These are phyloP conservation scores for Xenopus tropicalis DNA, from an alignment of 2,113 vertebrate species.

Conservation along the genomic window DNA sequence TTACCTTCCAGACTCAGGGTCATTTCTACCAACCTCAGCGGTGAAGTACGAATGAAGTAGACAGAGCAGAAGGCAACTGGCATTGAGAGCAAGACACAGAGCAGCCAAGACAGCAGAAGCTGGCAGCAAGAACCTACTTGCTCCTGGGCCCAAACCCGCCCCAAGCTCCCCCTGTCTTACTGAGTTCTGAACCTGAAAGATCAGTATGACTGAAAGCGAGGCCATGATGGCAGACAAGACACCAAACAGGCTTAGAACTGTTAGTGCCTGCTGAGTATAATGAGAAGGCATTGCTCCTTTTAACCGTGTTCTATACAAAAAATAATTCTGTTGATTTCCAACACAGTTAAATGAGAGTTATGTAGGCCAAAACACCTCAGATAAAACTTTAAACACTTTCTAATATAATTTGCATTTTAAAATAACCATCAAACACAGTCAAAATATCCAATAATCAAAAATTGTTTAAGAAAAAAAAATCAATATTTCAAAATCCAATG, in stretches of 20 bases:
- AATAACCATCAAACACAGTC: no score
- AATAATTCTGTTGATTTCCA: no score
- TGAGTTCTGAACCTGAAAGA: conserved; percentile 78
- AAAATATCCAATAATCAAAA: no score
- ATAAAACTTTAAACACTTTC: no score
- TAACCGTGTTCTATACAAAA: background rate
- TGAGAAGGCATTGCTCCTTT: conserved; percentile 51
- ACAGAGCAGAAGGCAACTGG: conserved; percentile 73
- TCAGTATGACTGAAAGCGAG: conserved; percentile 74
- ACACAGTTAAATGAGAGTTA: no score
- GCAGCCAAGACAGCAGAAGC: conserved; percentile 73
- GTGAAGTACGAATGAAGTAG: conserved; percentile 78
- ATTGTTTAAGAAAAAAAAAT: no score
- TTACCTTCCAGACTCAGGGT: conserved; percentile 71
- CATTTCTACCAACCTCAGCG: conserved; percentile 73
- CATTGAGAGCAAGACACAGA: conserved; percentile 75
- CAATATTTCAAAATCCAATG: no score
- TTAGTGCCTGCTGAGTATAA: conserved; percentile 72
- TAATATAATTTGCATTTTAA: no score
- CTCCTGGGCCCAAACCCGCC: conserved; percentile 49
- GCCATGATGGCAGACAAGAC: conserved; percentile 77
- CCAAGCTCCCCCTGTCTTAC: conserved; percentile 49
- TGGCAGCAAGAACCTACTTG: conserved; percentile 65
- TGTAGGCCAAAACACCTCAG: no score
- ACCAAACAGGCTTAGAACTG: conserved; percentile 72